Evolutionary conservation across 2,113 vertebrate genomes (phyloP), one percentile per base, ranked within the genome.

Genomic region (Galemys pyrenaicus): DNA sequence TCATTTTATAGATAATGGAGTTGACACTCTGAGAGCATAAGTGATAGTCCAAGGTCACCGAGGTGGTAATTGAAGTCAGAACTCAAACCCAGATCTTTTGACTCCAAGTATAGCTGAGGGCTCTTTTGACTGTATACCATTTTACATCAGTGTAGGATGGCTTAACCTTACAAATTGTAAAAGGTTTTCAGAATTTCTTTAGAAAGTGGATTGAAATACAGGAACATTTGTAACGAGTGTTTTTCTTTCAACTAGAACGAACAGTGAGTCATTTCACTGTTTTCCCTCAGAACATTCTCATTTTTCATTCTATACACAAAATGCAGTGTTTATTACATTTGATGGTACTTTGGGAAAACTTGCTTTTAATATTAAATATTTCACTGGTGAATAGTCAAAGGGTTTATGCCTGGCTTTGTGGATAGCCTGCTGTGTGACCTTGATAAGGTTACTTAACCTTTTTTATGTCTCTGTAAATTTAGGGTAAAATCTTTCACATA

Each of bases 321-420:
- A 65, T 4, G 4, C 41, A 84, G n/a, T 80, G 65, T 81, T 95
- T 51, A 64, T 96, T 95, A 94, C 68, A 94, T 83, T 87, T 92
- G 89, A 89, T 9, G 26, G 89, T 46, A 87, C 65, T 89, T 92
- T 77, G 71, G 87, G 56, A 75, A 95, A 96, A 74, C 70, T 96
- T 81, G n/a, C 79, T 95, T 92, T 97, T 82, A 93, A 96, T 96
- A 93, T 96, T 96, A 95, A 96, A 81, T 91, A 94, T 95, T 84
- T 95, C 30, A 65, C 79, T 78, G 77, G 89, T 95, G 83, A 92
- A 93, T 97, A 97, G 94, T 95, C 95, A 96, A 78, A 92, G 62
- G 26, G 35, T 32, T 95, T 95, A 79, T 86, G 74, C 19, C 49
- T 73, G 28, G 60, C 62, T 92, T 58, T 92, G 65, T 87, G 81